phyloP scores from a whole-genome alignment of 2,888 invertebrate genomes.

The Ormyrus pomaceus region DNA sequence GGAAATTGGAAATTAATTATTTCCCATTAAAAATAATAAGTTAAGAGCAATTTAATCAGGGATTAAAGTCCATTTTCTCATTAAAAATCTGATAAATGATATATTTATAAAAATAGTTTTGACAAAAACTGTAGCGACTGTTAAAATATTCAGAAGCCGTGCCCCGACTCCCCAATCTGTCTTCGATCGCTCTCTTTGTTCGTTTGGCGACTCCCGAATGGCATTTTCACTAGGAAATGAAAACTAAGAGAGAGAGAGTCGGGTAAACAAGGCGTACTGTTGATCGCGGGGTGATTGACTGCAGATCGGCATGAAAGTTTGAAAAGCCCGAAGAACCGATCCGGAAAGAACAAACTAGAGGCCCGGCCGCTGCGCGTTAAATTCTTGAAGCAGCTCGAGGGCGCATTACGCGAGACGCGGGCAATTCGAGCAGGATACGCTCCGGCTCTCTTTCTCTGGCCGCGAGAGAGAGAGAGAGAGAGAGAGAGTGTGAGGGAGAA shows the following conservation, averaged over 20 bases:
- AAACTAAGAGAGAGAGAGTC: not conserved
- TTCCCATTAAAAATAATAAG: conserved; percentile 28
- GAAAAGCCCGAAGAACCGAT: not conserved
- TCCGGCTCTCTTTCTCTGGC: not conserved
- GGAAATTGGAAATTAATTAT: conserved; percentile 33
- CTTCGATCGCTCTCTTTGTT: too few species aligned
- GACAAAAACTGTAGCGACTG: not conserved
- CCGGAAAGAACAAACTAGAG: too few species aligned
- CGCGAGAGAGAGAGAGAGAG: not conserved
- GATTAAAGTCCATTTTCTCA: conserved; percentile 26
- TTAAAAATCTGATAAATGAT: conserved; percentile 30
- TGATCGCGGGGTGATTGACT: not conserved
- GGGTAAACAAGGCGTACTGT: not conserved
- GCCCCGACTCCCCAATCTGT: too few species aligned
- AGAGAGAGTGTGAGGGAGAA: not conserved
- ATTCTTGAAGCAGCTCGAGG: conserved; percentile 1
- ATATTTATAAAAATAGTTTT: conserved; percentile 19
- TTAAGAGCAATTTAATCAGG: conserved; percentile 40
- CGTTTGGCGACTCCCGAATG: too few species aligned
- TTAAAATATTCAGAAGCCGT: conserved; percentile 15
- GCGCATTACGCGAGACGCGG: not conserved
- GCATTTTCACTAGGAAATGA: too few species aligned
- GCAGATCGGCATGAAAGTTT: too few species aligned
- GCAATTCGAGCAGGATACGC: not conserved
- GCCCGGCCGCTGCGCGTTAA: not conserved